Conservation (phyloP, 37 sponge, comb jelly and placozoan genomes). For the Halichondria panicea region DNA sequence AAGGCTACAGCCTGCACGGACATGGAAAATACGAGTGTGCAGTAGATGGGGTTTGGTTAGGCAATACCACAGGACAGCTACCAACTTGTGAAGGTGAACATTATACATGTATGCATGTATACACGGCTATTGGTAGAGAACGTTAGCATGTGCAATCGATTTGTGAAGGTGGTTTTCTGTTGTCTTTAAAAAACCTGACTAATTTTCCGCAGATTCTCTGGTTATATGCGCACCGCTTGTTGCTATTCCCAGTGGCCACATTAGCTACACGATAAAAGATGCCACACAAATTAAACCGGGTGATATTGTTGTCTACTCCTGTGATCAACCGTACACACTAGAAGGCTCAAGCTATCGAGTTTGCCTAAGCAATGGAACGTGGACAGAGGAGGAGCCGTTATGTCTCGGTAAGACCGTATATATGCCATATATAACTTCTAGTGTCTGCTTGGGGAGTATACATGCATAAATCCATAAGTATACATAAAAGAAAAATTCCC, state of each 20-base stretch:
- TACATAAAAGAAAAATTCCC: too few species aligned
- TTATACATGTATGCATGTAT: background rate
- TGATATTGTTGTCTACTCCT: constrained; percentile 11
- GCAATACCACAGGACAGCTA: background rate
- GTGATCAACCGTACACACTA: constrained; percentile 15
- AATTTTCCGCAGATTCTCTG: background rate
- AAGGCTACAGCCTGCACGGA: constrained; percentile 14
- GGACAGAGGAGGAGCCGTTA: constrained; percentile 10
- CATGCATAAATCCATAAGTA: too few species aligned
- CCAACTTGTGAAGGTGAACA: constrained; percentile 13
- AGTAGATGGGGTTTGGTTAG: constrained; percentile 12
- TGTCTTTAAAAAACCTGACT: background rate
- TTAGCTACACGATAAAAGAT: constrained; percentile 6
- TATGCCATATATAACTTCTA: too few species aligned
- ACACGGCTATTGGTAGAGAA: background rate
- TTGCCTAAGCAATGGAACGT: constrained; percentile 24
- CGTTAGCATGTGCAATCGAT: background rate
- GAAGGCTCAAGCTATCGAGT: constrained; percentile 1
- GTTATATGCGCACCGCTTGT: constrained; percentile 2
- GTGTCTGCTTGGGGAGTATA: too few species aligned
- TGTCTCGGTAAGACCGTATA: constrained; percentile 27
- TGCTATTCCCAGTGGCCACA: constrained; percentile 14
- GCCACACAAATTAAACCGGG: constrained; percentile 7
- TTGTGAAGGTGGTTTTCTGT: background rate
- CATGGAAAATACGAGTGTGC: constrained; percentile 15